Conservation (phyloP, 2,888 invertebrate genomes). For the Ellobium chinense region DNA sequence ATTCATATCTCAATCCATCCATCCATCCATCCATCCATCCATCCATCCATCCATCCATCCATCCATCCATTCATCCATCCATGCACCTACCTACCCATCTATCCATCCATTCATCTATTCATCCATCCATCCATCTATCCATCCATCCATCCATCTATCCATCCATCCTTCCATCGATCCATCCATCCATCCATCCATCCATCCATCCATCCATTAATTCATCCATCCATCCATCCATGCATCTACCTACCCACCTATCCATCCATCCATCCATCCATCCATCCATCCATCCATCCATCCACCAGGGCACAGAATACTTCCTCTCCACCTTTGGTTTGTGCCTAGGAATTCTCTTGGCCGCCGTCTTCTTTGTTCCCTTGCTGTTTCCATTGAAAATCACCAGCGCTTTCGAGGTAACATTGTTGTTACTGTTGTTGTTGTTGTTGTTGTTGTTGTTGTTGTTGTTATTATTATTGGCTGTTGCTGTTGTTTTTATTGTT, state of each 20-base stretch:
- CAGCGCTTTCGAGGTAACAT: conserved; percentile 58
- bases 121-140: not conserved
- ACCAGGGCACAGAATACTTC: conserved; percentile 49
- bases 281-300: not conserved
- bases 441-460: too few relatives aligned
- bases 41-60: conserved; percentile 25
- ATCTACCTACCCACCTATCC: not conserved
- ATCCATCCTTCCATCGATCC: not conserved
- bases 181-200: not conserved
- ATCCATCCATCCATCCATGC: not conserved
- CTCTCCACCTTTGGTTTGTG: conserved; percentile 50
- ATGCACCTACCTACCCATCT: conserved; percentile 38
- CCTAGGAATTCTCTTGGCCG: conserved; percentile 46
- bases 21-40: not conserved
- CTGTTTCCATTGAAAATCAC: conserved; percentile 59
- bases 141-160: not conserved
- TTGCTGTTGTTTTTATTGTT: too few relatives aligned
- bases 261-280: conserved; percentile 25
- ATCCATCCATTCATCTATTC: not conserved
- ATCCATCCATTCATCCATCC: not conserved
- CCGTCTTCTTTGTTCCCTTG: conserved; percentile 58
- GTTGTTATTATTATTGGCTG: too few relatives aligned
- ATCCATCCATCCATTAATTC: not conserved
- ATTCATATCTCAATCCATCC: not conserved
- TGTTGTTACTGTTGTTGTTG: not conserved